Conservation (phyloP, 2,113 vertebrate genomes). For the Phaethon lepturus region DNA sequence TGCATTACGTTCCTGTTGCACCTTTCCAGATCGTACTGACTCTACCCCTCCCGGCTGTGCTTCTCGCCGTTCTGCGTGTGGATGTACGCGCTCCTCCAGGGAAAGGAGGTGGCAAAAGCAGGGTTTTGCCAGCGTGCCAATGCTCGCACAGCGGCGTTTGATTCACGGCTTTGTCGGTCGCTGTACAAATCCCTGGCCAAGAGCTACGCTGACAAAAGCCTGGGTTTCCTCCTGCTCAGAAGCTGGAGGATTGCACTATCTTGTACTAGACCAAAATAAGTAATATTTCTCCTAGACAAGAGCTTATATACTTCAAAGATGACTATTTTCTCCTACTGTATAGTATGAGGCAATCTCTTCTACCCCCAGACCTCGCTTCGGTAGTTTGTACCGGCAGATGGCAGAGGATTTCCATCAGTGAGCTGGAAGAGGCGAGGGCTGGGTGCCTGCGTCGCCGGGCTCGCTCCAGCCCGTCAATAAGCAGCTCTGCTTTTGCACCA, state of each 20-base stretch:
- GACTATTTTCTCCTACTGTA: fast-evolving
- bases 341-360: fast-evolving
- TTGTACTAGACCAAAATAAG: fast-evolving
- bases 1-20: fast-evolving
- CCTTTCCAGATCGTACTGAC: fast-evolving
- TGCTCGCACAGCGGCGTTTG: fast-evolving
- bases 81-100: fast-evolving
- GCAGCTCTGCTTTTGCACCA: fast-evolving
- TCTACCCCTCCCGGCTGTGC: fast-evolving
- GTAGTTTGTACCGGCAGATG: background rate
- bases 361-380: fast-evolving
- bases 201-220: fast-evolving
- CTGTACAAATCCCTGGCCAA: background rate
- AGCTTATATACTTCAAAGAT: fast-evolving
- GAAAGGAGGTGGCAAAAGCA: background rate
- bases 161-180: fast-evolving
- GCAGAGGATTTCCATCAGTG: background rate
- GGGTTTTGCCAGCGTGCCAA: fast-evolving
- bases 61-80: fast-evolving
- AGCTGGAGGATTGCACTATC: background rate
- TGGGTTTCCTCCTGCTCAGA: fast-evolving
- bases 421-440: fast-evolving
- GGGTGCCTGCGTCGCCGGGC: fast-evolving
- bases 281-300: fast-evolving
- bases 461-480: fast-evolving